phyloP scores from a whole-genome alignment of 35 echinoderm and acorn worm species.

The Strongylocentrotus purpuratus region DNA sequence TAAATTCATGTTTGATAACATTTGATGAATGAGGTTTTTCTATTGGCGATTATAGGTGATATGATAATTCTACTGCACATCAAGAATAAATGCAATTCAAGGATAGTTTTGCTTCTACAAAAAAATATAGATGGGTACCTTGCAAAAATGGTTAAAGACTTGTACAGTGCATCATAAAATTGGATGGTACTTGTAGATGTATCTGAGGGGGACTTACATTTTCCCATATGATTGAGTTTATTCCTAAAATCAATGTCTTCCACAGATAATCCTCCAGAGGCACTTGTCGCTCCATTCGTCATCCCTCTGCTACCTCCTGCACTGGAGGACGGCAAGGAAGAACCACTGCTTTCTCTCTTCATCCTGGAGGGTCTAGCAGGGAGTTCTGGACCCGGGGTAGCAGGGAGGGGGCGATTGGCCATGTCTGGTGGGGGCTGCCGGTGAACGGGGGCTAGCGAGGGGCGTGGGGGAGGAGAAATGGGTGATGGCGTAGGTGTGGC shows the following conservation, averaged over 20 bases:
- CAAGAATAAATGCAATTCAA: no score
- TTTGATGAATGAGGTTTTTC: no score
- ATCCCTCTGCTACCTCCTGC: conserved; percentile 32
- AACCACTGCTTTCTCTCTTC: conserved; percentile 7
- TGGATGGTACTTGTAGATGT: no score
- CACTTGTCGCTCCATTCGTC: not conserved
- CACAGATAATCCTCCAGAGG: conserved; percentile 21
- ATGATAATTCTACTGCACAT: no score
- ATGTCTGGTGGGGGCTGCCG: conserved; percentile 14
- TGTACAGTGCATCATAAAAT: no score
- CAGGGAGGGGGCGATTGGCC: conserved; percentile 35
- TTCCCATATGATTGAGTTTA: conserved; percentile 69
- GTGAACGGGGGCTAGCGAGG: not conserved
- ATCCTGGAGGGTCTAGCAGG: not conserved
- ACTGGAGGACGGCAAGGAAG: not conserved
- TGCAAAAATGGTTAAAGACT: no score
- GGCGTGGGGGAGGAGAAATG: not conserved
- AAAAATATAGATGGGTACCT: no score
- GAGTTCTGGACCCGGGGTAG: conserved; percentile 25
- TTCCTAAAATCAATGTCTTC: conserved; percentile 69
- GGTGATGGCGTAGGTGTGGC: not conserved
- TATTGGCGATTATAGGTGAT: no score
- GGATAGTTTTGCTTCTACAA: no score
- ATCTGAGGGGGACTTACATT: conserved; percentile 50
- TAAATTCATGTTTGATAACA: no score